phyloP scores from a whole-genome alignment of 2,888 invertebrate species.

The Gari tellinella region DNA sequence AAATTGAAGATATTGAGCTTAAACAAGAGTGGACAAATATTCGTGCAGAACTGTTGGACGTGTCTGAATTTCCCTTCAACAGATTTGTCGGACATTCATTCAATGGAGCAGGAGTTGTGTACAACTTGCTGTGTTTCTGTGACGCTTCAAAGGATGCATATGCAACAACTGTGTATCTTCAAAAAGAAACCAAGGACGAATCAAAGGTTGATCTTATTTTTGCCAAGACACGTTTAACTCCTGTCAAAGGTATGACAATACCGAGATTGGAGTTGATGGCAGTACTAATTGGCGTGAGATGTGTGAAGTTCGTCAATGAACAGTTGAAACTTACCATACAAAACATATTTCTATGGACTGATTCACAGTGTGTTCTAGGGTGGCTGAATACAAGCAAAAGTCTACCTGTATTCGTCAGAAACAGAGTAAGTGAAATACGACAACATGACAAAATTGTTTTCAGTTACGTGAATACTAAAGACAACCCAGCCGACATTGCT shows the following conservation, averaged over 20 bases:
- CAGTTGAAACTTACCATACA: neutral
- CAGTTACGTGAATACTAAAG: too few species aligned
- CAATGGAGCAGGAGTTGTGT: neutral
- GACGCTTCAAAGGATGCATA: constrained; percentile 16
- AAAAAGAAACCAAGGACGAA: neutral
- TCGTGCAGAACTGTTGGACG: too few species aligned
- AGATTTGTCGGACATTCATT: too few species aligned
- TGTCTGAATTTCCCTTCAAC: too few species aligned
- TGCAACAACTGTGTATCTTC: constrained; percentile 7
- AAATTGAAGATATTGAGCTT: too few species aligned
- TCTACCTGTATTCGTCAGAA: too few species aligned
- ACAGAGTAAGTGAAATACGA: too few species aligned
- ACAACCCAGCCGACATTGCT: neutral
- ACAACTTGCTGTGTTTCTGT: constrained; percentile 6
- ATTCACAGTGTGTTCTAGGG: neutral
- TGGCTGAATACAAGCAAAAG: too few species aligned
- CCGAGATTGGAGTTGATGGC: constrained; percentile 37
- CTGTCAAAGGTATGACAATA: constrained; percentile 15
- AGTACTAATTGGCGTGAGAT: constrained; percentile 24
- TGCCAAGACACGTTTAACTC: constrained; percentile 11
- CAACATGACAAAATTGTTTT: too few species aligned
- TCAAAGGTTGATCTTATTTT: constrained; percentile 12
- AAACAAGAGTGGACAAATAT: too few species aligned
- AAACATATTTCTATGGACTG: neutral
- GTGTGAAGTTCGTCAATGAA: constrained; percentile 1